A percentile compares a stretch with the other conserved stretches of the same genome.
These are phyloP conservation scores for Strigamia transsilvanica DNA, from an alignment of 2,888 invertebrate genomes.

Conservation along the genomic window DNA sequence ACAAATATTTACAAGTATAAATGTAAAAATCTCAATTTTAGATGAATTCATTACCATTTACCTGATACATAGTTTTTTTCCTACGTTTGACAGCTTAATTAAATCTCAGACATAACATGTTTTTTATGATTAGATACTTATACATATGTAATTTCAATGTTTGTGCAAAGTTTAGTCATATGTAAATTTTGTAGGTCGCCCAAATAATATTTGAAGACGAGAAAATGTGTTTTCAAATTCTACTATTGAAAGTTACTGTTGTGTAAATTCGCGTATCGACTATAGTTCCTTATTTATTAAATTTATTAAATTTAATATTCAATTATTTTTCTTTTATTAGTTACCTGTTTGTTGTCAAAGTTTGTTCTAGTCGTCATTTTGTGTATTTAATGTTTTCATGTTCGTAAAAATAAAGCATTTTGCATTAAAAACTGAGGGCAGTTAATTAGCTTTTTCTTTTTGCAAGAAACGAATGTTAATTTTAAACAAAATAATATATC, in stretches of 20 bases:
- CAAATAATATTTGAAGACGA: conserved; percentile 10
- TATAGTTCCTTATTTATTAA: conserved; percentile 16
- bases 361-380: conserved; percentile 30
- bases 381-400: conserved; percentile 20
- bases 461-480: too few species aligned
- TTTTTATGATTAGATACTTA: background rate
- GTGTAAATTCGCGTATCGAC: background rate
- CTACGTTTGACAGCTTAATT: background rate
- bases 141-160: background rate
- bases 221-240: background rate
- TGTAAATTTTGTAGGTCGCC: conserved; percentile 24
- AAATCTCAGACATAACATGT: background rate
- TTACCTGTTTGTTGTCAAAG: background rate
- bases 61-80: background rate
- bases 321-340: background rate
- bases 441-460: too few species aligned
- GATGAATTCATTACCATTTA: background rate
- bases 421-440: background rate
- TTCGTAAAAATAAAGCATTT: conserved; percentile 29
- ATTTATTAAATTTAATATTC: conserved; percentile 10
- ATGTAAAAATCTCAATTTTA: conserved; percentile 6
- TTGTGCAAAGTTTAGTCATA: conserved; percentile 20
- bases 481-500: too few species aligned
- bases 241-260: conserved; percentile 12
- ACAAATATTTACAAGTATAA: background rate